A percentile compares a stretch with the other conserved stretches of the same genome.
Conservation (phyloP, 1,140 invertebrate species). For the Rhynchophorus ferrugineus region DNA sequence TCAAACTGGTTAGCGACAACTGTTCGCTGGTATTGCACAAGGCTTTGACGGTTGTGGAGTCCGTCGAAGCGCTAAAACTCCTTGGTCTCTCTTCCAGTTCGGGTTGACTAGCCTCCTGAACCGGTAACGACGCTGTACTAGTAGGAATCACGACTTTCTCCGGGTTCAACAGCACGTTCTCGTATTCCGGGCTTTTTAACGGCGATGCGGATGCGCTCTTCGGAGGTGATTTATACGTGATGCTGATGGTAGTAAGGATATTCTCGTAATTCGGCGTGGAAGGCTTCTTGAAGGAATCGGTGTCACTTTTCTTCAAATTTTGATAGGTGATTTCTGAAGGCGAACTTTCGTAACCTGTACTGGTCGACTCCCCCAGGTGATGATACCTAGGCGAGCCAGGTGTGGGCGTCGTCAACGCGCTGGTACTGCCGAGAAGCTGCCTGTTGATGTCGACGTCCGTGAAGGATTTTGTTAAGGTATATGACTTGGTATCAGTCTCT, state of each 20-base stretch:
- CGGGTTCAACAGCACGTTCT: slow-evolving; percentile 47
- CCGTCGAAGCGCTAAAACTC: slow-evolving; percentile 33
- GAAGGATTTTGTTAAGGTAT: slow-evolving; percentile 30
- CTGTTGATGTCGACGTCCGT: slow-evolving; percentile 31
- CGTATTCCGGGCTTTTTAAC: slow-evolving; percentile 40
- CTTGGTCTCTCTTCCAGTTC: slow-evolving; percentile 30
- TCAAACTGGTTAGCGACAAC: slow-evolving; percentile 23
- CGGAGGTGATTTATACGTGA: slow-evolving; percentile 54
- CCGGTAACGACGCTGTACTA: slow-evolving; percentile 45
- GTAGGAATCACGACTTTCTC: slow-evolving; percentile 46
- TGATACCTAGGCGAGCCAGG: slow-evolving; percentile 36
- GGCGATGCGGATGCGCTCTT: slow-evolving; percentile 32
- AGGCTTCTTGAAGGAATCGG: slow-evolving; percentile 23
- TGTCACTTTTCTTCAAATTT: slow-evolving; percentile 8
- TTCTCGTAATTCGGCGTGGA: slow-evolving; percentile 42
- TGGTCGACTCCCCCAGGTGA: slow-evolving; percentile 33
- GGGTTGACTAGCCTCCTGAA: slow-evolving; percentile 48
- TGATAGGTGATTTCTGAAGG: slow-evolving; percentile 25
- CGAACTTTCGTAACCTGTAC: slow-evolving; percentile 26
- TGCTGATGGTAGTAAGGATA: slow-evolving; percentile 54
- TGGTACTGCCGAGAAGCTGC: slow-evolving; percentile 20
- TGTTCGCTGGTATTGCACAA: slow-evolving; percentile 33
- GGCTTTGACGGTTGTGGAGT: slow-evolving; percentile 26
- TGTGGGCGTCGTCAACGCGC: slow-evolving; percentile 28
- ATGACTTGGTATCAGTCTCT: slow-evolving; percentile 14